Evolutionary conservation across 2,113 vertebrate species (phyloP).

Genomic region (Monarcha castaneiventris): DNA sequence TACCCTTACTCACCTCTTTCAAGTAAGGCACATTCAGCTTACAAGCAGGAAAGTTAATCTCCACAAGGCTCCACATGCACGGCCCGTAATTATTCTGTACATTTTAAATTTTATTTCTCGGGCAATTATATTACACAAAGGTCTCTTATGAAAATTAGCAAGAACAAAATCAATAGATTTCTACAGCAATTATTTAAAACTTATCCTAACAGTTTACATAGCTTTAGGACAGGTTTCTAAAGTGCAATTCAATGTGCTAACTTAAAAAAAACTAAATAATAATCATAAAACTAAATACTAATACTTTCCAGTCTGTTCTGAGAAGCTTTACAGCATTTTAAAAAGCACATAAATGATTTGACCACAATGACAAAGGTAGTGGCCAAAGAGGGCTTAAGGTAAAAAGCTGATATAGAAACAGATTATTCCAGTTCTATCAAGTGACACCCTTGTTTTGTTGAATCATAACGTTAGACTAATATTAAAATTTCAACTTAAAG

Average conservation of each 20-base stretch:
- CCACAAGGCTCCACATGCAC: neutral
- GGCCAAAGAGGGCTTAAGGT: neutral
- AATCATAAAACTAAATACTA: neutral
- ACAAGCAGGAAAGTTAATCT: neutral
- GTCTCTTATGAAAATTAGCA: neutral
- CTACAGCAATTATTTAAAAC: neutral
- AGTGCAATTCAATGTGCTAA: neutral
- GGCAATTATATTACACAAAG: neutral
- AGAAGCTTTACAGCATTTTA: neutral
- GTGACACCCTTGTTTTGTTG: neutral
- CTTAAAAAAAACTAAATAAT: neutral
- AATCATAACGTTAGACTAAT: neutral
- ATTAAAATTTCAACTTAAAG: neutral
- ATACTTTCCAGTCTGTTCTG: neutral
- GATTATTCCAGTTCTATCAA: neutral
- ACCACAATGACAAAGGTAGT: neutral
- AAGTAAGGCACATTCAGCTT: neutral
- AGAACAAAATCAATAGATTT: neutral
- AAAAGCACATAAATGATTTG: neutral
- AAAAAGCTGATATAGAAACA: neutral
- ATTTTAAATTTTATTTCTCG: neutral
- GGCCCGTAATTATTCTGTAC: neutral
- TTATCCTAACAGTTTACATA: neutral
- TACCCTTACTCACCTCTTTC: neutral
- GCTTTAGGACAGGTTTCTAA: neutral